Conservation (phyloP, 2,113 vertebrate genomes). For the Corythornis cristatus region DNA sequence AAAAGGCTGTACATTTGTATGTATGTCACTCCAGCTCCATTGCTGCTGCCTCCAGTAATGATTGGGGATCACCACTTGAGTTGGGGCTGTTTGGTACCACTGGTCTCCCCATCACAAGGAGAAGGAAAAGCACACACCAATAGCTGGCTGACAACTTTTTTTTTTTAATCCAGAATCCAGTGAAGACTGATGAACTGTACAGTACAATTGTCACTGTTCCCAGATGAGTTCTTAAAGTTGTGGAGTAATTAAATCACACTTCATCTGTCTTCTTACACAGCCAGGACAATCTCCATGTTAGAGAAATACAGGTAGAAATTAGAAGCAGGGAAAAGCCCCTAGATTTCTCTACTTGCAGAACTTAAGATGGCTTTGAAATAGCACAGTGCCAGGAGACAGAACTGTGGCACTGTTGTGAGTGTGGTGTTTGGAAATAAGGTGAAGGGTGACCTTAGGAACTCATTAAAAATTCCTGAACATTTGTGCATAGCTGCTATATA, state of each 20-base stretch:
- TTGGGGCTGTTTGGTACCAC: background rate
- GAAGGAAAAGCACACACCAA: background rate
- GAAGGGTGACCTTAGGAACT: background rate
- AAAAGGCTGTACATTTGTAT: background rate
- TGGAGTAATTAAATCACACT: slow-evolving; percentile 40
- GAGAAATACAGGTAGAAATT: background rate
- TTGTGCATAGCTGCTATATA: slow-evolving; percentile 23
- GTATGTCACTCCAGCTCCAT: background rate
- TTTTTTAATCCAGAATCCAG: background rate
- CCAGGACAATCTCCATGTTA: background rate
- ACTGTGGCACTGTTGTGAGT: background rate
- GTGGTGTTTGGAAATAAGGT: background rate
- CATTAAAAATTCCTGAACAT: slow-evolving; percentile 6
- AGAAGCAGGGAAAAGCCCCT: background rate
- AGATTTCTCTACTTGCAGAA: background rate
- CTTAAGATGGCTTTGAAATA: background rate
- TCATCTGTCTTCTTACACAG: background rate
- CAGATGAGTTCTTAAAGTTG: slow-evolving; percentile 1
- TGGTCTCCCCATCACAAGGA: background rate
- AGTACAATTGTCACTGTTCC: slow-evolving; percentile 1
- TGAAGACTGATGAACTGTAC: slow-evolving; percentile 31
- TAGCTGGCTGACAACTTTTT: background rate
- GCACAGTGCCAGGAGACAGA: background rate
- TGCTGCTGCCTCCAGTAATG: background rate
- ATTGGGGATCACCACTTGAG: background rate